Evolutionary conservation across 1,140 invertebrate genomes (phyloP), one percentile per base, ranked within the genome.

Genomic region (Temnothorax longispinosus): DNA sequence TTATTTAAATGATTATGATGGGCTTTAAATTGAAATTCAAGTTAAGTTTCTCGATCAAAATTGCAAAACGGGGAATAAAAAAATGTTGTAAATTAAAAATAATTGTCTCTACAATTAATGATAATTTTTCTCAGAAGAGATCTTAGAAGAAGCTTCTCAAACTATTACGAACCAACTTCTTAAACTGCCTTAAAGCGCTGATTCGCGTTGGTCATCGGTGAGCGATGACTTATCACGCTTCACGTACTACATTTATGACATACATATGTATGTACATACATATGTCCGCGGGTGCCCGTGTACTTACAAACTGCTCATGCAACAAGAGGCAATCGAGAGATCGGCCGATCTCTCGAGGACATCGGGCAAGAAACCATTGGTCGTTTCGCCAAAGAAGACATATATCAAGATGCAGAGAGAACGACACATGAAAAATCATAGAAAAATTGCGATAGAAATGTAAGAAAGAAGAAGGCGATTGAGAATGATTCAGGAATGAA

Each of bases 311-410:
- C 86, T 69, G 60, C 86, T 90, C 86, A 62, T 62, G 52, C 52
- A 8, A 44, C 41, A 35, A 58, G 80, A 82, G 52, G 6, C 44
- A 82, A 81, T 86, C 72, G 62, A 65, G 67, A 71, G 87, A 93
- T 92, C 90, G 88, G 91, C 93, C 91, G 92, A 92, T 92, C 88
- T 92, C 82, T 90, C 87, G 91, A 90, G 87, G 88, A 92, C 88
- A 87, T 87, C 65, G 60, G 50, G 69, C 88, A 93, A 93, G 92
- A 88, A 84, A 90, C 86, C 72, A 38, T 67, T 65, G 90, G 64
- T 89, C 87, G 84, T 76, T 93, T 92, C 87, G 89, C 11, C 88
- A 91, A 93, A 93, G 78, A 87, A 89, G 81, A 90, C 86, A 44
- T 67, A 18, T n/a, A 91, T 88, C 88, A 74, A 62, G 44, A 75